phyloP scores from a whole-genome alignment of 2,888 invertebrate genomes.

The Nezara viridula region DNA sequence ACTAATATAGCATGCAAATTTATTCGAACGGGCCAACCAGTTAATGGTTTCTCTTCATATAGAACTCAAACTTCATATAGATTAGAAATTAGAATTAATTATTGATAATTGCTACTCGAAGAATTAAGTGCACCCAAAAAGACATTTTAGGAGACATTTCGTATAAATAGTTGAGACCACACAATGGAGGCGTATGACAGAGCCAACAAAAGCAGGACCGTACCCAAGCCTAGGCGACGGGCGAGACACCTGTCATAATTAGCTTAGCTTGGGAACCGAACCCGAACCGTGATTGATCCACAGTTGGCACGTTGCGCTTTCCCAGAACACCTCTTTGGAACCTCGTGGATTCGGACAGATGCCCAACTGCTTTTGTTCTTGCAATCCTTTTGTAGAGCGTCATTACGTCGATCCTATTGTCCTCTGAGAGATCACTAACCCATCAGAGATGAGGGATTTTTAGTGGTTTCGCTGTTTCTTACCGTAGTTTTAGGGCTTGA shows the following conservation, averaged over 20 bases:
- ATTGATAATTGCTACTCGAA: too few relatives aligned
- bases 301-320: neutral
- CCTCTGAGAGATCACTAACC: neutral
- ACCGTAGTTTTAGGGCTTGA: too few relatives aligned
- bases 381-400: neutral
- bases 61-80: too few relatives aligned
- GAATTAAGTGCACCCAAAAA: neutral
- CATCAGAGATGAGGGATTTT: neutral
- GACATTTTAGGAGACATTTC: neutral
- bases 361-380: slow-evolving; percentile 14
- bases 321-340: neutral
- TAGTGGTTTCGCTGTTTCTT: neutral
- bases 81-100: too few relatives aligned
- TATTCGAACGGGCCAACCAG: too few relatives aligned
- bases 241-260: neutral
- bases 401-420: neutral
- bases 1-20: too few relatives aligned
- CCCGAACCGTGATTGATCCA: neutral
- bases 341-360: neutral
- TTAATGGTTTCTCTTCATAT: too few relatives aligned
- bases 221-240: neutral
- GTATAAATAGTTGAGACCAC: neutral
- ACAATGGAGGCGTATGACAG: neutral
- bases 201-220: neutral
- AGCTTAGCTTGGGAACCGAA: neutral